Base-by-base conservation (phyloP, 2,113 vertebrate species). In the Probosciger aterrimus region DNA sequence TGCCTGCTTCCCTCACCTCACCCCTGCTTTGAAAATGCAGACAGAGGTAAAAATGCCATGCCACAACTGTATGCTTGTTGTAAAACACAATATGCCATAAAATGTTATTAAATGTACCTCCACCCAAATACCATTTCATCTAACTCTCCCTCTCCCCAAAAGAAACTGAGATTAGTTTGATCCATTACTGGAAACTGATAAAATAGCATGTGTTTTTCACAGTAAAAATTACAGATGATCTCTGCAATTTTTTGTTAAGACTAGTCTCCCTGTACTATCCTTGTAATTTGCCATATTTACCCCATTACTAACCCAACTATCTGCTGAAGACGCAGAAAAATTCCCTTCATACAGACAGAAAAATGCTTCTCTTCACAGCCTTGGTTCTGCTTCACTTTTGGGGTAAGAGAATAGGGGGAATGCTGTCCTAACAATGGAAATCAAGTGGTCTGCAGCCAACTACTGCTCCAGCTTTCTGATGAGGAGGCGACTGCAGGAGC, bases 171-270 rank as follows among this genome's bases (percentile, higher is more conserved):
- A 64, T 76, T 74, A 55, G 28, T 90, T 82, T 46, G 30, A 71
- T 71, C 59, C 46, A 43, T 37, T 83, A 82, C 78, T 77, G 17
- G 41, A 88, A 91, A 79, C 53, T 76, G 82, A 87, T 79, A 92
- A 91, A 96, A 95, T 59, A 93, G 8, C 57, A 44, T 59, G 60
- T 8, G 25, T 90, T 95, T 91, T 94, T 14, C 87, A 77, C 78
- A 53, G 63, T 67, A 80, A 77, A 96, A 94, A 90, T 93, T 93
- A 80, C 24, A 90, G 85, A 37, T 80, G 84, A 93, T 93, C 53
- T 46, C 69, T 82, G 60, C 39, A 91, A 92, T 91, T 77, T 93
- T 73, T 67, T 89, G 16, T 49, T 84, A 94, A 86, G 14, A 55
- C 55, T 86, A 75, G 64, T 77, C n/a, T 95, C 18, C 73, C 35